Conservation (phyloP, 2,888 invertebrate species). For the Hirtodrosophila histrioides region DNA sequence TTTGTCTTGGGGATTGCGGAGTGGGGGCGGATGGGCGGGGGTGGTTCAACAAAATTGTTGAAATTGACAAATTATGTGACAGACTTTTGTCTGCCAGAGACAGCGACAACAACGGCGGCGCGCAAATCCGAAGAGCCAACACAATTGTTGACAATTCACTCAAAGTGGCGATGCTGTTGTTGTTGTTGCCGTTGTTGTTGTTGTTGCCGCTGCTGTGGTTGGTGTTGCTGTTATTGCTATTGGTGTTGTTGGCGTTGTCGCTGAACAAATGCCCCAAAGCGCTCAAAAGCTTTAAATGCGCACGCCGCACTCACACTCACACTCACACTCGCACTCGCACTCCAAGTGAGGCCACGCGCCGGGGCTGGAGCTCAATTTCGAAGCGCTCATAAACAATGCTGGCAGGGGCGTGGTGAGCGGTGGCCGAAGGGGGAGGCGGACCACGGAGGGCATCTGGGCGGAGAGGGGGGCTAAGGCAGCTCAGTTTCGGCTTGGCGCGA, state of each 20-base stretch:
- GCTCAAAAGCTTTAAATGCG: conserved; percentile 78
- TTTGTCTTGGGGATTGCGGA: conserved; percentile 22
- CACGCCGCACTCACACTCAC: conserved; percentile 49
- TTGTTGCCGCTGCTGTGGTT: conserved; percentile 33
- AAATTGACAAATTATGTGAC: conserved; percentile 80
- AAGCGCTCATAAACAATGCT: conserved; percentile 73
- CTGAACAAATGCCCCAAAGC: conserved; percentile 80
- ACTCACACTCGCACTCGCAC: conserved; percentile 29
- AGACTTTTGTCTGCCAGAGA: conserved; percentile 66
- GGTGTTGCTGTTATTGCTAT: conserved; percentile 43
- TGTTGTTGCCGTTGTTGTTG: conserved; percentile 46
- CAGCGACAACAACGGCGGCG: conserved; percentile 27
- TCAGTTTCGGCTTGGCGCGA: conserved; percentile 67
- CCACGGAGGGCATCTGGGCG: too few relatives aligned
- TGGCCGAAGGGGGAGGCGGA: too few relatives aligned
- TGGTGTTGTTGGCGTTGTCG: conserved; percentile 55
- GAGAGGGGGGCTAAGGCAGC: conserved; percentile 14
- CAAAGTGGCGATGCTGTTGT: conserved; percentile 58
- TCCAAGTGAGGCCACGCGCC: conserved; percentile 45
- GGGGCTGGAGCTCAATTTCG: conserved; percentile 62
- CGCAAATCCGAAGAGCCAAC: conserved; percentile 75
- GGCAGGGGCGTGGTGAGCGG: background rate
- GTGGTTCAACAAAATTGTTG: conserved; percentile 52
- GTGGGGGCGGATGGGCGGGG: background rate
- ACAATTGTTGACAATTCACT: conserved; percentile 79